Evolutionary conservation across 2,888 invertebrate genomes (phyloP), one percentile per base, ranked within the genome.

Genomic region (Tetrapedia diversipes): DNA sequence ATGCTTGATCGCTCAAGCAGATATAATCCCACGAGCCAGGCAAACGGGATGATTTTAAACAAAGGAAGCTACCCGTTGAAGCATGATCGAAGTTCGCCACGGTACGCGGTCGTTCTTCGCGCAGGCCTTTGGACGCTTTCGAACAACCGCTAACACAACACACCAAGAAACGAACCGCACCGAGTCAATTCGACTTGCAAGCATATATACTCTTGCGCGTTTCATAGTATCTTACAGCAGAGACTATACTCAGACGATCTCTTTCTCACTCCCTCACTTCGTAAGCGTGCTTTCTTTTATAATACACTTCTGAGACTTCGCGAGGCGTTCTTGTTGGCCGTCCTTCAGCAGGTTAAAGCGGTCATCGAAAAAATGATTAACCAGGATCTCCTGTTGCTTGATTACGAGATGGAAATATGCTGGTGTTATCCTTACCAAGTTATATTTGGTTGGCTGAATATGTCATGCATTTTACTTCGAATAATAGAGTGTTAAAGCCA

Each of bases 41-140:
- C 84, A 84, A 86, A 83, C 88, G 86, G 85, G 81, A 84, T 88
- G 85, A 86, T 86, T 88, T 88, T 89, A 89, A 89, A 89, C 89
- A 89, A 89, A 89, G 89, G 87, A 84, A 86, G 86, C 80, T 80
- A 89, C 81, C 87, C 88, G 85, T 87, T 88, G 87, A 86, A 88
- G 86, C 88, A 86, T 87, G 86, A 89, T 89, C 86, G 85, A 81
- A 87, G 85, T 87, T 86, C 82, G 88, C 87, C 86, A 87, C 88
- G 88, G 81, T 88, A 84, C 86, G 86, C 81, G 86, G 78, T 53
- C 74, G 83, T 75, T 82, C 82, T 66, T 82, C 76, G 67, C 71
- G 32, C 59, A 67, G n/a, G 79, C 77, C 81, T 83, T 77, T 79
- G 41, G 64, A 78, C 83, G 81, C 81, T 69, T 75, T 69, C 81